Conservation (phyloP, 2,113 vertebrate genomes). For the Sphaerodactylus townsendi region DNA sequence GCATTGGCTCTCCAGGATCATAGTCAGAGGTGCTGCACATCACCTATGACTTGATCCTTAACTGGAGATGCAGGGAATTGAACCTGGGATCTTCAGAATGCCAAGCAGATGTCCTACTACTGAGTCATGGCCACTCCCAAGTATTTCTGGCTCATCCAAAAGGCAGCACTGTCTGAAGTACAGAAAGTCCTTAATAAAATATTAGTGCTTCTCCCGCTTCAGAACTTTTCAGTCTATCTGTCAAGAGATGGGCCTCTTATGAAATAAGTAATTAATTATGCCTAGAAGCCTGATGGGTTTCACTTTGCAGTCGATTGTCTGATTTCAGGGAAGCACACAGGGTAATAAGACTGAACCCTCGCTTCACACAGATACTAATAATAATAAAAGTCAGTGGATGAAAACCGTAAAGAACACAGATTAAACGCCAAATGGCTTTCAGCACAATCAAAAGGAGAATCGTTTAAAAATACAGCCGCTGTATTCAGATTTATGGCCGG, state of each 20-base stretch:
- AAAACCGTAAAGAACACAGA: slow-evolving; percentile 36
- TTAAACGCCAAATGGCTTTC: slow-evolving; percentile 22
- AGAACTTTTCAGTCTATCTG: not conserved
- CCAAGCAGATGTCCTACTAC: too few species aligned
- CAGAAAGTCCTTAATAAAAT: not conserved
- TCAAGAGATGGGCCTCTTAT: not conserved
- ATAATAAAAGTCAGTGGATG: slow-evolving; percentile 45
- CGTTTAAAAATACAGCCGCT: slow-evolving; percentile 17
- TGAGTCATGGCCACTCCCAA: too few species aligned
- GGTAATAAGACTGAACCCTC: slow-evolving; percentile 3
- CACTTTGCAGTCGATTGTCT: not conserved
- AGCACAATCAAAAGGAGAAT: slow-evolving; percentile 32
- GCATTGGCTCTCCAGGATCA: too few species aligned
- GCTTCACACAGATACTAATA: slow-evolving; percentile 26
- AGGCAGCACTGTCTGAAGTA: not conserved
- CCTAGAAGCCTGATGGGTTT: slow-evolving; percentile 24
- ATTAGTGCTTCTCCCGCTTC: not conserved
- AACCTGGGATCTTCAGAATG: too few species aligned
- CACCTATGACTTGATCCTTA: too few species aligned
- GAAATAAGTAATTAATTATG: slow-evolving; percentile 27
- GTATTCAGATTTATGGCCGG: slow-evolving; percentile 26
- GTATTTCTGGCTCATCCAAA: not conserved
- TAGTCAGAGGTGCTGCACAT: too few species aligned
- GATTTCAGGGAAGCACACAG: not conserved
- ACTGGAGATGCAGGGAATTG: too few species aligned